A percentile compares a stretch with the other conserved stretches of the same genome.
These are phyloP conservation scores for Drosophila rellima DNA, from an alignment of 2,888 invertebrate species.

Conservation along the genomic window DNA sequence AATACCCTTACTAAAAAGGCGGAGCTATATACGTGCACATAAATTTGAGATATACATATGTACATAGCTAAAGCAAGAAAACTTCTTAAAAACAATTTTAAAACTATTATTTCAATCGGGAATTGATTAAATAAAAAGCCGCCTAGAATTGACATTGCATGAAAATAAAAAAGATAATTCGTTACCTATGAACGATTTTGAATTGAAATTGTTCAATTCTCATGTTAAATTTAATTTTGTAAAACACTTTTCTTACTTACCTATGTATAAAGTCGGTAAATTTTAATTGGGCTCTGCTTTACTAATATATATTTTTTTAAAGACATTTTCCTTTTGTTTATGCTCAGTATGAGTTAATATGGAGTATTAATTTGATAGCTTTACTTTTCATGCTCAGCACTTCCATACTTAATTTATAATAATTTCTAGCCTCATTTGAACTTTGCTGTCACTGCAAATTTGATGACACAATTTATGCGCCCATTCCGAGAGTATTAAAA, in stretches of 20 bases:
- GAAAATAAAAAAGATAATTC: too few relatives aligned
- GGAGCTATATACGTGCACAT: not conserved
- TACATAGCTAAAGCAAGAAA: not conserved
- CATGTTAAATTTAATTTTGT: too few relatives aligned
- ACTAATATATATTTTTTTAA: not conserved
- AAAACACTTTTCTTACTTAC: too few relatives aligned
- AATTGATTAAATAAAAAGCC: not conserved
- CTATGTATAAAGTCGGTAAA: too few relatives aligned
- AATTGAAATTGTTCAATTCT: too few relatives aligned
- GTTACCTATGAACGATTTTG: too few relatives aligned
- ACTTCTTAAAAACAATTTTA: not conserved
- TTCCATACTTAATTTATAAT: conserved; percentile 5
- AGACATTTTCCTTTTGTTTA: not conserved
- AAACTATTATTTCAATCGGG: not conserved
- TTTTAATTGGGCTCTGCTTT: too few relatives aligned
- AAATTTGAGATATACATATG: not conserved
- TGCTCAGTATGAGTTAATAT: not conserved
- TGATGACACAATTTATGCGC: conserved; percentile 14
- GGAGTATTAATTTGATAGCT: not conserved
- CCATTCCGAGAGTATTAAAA: conserved; percentile 25
- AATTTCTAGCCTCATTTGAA: not conserved
- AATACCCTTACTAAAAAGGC: conserved; percentile 1
- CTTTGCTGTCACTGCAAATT: conserved; percentile 9
- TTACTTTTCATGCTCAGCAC: not conserved
- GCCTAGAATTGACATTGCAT: too few relatives aligned